These are phyloP conservation scores for Apotomis capreana DNA, from an alignment of 2,888 invertebrate genomes.

Conservation along the genomic window DNA sequence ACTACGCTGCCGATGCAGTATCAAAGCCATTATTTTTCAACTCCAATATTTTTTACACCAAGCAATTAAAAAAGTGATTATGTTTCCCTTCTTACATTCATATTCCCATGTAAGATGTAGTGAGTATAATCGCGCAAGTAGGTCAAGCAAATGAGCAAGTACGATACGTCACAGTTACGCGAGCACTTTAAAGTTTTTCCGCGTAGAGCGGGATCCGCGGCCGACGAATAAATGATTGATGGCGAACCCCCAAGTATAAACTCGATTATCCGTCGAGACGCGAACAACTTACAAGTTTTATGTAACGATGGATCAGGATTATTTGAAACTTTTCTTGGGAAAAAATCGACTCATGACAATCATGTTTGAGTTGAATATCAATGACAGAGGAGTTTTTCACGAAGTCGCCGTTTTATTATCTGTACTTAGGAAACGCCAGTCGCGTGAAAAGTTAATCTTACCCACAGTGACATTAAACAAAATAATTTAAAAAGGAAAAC, in stretches of 20 bases:
- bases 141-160: constrained; percentile 56
- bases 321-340: constrained; percentile 72
- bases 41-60: no score
- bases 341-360: constrained; percentile 80
- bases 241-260: constrained; percentile 82
- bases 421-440: neutral
- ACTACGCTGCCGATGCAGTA: no score
- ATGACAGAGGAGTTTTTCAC: constrained; percentile 54
- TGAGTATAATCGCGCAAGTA: constrained; percentile 46
- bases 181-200: constrained; percentile 80
- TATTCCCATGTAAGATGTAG: neutral
- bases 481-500: no score
- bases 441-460: no score
- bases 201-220: constrained; percentile 63
- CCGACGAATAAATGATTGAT: constrained; percentile 81
- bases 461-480: no score
- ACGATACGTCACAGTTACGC: constrained; percentile 72
- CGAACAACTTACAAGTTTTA: constrained; percentile 83
- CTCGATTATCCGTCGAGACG: constrained; percentile 83
- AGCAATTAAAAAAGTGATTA: no score
- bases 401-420: constrained; percentile 25
- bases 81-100: no score
- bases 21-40: no score
- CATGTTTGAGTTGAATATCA: constrained; percentile 79
- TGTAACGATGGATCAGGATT: constrained; percentile 83